Evolutionary conservation across 2,113 vertebrate genomes (phyloP), one percentile per base, ranked within the genome.

Genomic region (Leptocoma aspasia): DNA sequence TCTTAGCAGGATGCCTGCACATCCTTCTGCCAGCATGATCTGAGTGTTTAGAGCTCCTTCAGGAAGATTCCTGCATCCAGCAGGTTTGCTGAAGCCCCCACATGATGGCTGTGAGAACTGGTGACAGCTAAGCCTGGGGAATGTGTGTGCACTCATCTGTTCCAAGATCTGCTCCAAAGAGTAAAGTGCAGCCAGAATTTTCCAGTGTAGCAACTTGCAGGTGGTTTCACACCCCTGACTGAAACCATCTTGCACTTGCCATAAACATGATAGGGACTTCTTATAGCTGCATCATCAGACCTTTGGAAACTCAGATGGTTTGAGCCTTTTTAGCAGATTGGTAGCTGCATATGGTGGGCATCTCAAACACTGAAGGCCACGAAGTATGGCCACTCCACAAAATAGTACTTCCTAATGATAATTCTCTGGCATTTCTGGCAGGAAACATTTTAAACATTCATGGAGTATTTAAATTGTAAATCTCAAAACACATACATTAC

Each of bases 201-300:
- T 89, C 64, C 7, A 13, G 16, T 12, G 24, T 19, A 52, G 56
- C 28, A 37, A 16, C 33, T 68, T 60, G 44, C 54, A 50, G 82
- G 59, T 31, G 86, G 47, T 92, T 93, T 83, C 64, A 71, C 89
- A 89, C 24, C 37, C 19, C 35, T 71, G 56, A 78, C 64, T 92
- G 72, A 81, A 92, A 37, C 72, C 92, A 53, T 89, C 76, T 89
- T 91, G 86, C 69, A 37, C 61, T 76, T 94, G 72, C 95, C 80
- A 68, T 81, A 90, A 61, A 50, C 41, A 21, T 9, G n/a, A 42
- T 30, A n/a, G 26, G 53, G 20, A 12, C 7, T 81, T 83, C 50
- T 57, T 65, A 28, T 9, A 78, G 28, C 37, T 86, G 31, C 45
- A 7, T 70, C 15, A 0, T 47, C 33, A 86, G 71, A 81, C 11